Evolutionary conservation across 2,888 invertebrate genomes (phyloP).

Genomic region (Drosophila neotestacea): DNA sequence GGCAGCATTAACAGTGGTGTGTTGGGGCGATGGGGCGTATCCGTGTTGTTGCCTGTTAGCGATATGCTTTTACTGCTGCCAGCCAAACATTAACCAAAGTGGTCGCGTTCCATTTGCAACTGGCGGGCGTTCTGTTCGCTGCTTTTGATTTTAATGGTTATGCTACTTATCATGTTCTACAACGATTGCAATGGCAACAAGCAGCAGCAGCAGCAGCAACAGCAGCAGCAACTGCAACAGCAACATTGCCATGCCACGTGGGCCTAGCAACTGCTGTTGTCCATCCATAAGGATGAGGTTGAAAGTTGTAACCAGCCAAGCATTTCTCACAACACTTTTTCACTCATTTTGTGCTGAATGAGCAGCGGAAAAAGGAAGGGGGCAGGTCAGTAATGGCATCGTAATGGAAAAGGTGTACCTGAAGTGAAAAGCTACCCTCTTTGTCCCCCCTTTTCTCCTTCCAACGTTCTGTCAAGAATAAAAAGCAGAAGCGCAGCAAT

Average conservation of each 20-base stretch:
- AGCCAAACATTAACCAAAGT: constrained; percentile 77
- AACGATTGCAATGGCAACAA: constrained; percentile 30
- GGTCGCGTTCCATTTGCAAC: constrained; percentile 76
- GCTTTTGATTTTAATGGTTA: constrained; percentile 77
- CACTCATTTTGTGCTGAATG: constrained; percentile 5
- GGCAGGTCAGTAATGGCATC: constrained; percentile 15
- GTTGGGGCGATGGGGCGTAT: constrained; percentile 29
- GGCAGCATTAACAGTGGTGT: constrained; percentile 21
- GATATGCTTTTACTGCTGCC: constrained; percentile 65
- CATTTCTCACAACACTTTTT: constrained; percentile 28
- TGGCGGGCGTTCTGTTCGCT: constrained; percentile 36
- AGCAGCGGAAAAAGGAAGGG: neutral
- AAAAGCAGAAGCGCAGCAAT: constrained; percentile 24
- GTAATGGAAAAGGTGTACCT: constrained; percentile 44
- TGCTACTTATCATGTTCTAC: constrained; percentile 76
- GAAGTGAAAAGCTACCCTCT: neutral
- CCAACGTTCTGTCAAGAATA: neutral
- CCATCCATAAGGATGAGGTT: constrained; percentile 7
- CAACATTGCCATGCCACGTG: constrained; percentile 15
- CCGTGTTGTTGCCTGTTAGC: constrained; percentile 47
- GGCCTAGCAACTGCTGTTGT: constrained; percentile 19
- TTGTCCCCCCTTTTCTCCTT: no score
- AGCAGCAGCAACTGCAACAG: constrained; percentile 15
- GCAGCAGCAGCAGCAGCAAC: constrained; percentile 9
- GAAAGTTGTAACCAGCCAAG: constrained; percentile 15